Conservation (phyloP, 1,140 invertebrate species). For the Phenacoccus solenopsis region DNA sequence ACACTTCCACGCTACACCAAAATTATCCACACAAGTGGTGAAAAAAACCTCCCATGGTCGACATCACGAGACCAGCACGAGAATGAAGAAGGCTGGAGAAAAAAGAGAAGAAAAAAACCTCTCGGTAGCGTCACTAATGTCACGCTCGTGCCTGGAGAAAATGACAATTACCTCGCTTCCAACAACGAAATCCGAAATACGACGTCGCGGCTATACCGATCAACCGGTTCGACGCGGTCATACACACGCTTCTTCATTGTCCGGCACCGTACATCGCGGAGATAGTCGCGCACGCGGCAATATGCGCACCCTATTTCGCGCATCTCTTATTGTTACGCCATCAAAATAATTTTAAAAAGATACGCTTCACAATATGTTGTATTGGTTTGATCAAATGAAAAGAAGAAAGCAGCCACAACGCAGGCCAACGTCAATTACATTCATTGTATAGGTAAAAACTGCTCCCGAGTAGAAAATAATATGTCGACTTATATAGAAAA, state of each 20-base stretch:
- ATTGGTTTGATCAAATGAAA: constrained; percentile 17
- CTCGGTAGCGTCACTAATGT: constrained; percentile 7
- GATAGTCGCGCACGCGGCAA: constrained; percentile 9
- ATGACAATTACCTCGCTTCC: neutral
- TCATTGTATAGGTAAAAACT: constrained; percentile 9
- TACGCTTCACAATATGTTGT: constrained; percentile 7
- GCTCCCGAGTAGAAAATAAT: constrained; percentile 1
- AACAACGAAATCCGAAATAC: constrained; percentile 2
- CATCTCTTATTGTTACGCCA: neutral
- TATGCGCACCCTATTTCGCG: constrained; percentile 12
- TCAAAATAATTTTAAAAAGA: constrained; percentile 15
- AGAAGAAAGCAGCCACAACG: neutral
- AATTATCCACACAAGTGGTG: too few species aligned
- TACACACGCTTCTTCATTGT: constrained; percentile 9
- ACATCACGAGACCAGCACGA: neutral
- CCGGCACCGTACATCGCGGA: neutral
- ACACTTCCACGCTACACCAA: neutral
- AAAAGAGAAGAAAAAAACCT: constrained; percentile 5
- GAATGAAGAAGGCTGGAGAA: neutral
- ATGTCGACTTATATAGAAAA: constrained; percentile 5
- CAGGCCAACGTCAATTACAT: neutral
- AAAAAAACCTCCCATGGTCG: neutral
- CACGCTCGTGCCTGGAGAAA: constrained; percentile 9
- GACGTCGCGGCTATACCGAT: neutral
- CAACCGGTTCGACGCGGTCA: constrained; percentile 12